phyloP scores from a whole-genome alignment of 2,113 vertebrate species.

The Labeo rohita region DNA sequence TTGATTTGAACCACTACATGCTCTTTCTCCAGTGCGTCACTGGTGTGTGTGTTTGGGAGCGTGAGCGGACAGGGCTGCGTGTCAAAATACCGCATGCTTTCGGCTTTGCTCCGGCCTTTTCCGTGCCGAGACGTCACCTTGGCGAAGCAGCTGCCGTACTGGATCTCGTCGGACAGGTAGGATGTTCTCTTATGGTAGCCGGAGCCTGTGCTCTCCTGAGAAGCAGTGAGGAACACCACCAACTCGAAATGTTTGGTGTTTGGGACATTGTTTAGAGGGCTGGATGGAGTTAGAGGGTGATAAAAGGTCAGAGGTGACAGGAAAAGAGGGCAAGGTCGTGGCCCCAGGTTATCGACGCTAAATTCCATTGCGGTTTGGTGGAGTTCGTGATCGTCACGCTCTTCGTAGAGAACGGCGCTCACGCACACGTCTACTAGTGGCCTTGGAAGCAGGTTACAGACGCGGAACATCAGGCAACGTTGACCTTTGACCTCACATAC shows the following conservation, averaged over 20 bases:
- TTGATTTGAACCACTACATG: slow-evolving; percentile 86
- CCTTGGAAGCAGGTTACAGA: slow-evolving; percentile 86
- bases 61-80: slow-evolving; percentile 75
- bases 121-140: slow-evolving; percentile 77
- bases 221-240: slow-evolving; percentile 90
- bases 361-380: slow-evolving; percentile 91
- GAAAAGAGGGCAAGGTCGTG: slow-evolving; percentile 87
- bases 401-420: slow-evolving; percentile 90
- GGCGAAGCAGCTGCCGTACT: slow-evolving; percentile 83
- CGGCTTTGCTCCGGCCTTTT: slow-evolving; percentile 82
- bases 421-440: slow-evolving; percentile 87
- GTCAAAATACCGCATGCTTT: slow-evolving; percentile 90
- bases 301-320: slow-evolving; percentile 91
- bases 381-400: slow-evolving; percentile 83
- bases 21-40: slow-evolving; percentile 83
- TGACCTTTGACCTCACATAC: slow-evolving; percentile 85
- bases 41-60: slow-evolving; percentile 70
- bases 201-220: slow-evolving; percentile 93
- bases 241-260: slow-evolving; percentile 86
- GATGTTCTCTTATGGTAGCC: slow-evolving; percentile 94
- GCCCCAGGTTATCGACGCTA: slow-evolving; percentile 82
- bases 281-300: slow-evolving; percentile 83
- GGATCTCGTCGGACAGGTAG: slow-evolving; percentile 90
- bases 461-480: slow-evolving; percentile 87
- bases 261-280: slow-evolving; percentile 83